Percentiles rank a stretch among this genome's conserved stretches.
phyloP scores from a whole-genome alignment of 2,888 invertebrate species.

The Molanna angustata region DNA sequence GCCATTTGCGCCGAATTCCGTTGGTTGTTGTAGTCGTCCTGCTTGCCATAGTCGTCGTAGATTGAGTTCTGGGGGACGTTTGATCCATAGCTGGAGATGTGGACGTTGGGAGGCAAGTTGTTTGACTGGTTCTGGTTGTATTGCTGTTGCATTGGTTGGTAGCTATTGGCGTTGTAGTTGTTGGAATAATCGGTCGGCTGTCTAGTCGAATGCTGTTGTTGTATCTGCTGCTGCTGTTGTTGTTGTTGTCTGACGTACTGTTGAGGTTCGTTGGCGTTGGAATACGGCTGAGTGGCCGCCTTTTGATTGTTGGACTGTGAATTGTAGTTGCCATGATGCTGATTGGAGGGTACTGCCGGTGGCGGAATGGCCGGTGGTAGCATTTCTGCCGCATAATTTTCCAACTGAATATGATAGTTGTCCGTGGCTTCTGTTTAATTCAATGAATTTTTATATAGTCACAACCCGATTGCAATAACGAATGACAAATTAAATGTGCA shows the following conservation, averaged over 20 bases:
- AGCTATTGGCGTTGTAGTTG: constrained; percentile 31
- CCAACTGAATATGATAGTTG: constrained; percentile 53
- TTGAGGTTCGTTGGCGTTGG: constrained; percentile 34
- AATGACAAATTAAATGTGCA: too few relatives aligned
- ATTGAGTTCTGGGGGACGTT: constrained; percentile 17
- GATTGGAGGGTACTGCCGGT: constrained; percentile 22
- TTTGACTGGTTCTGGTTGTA: constrained; percentile 32
- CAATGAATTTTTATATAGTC: too few relatives aligned
- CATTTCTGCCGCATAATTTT: constrained; percentile 52
- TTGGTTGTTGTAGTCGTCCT: constrained; percentile 11
- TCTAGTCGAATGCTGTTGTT: constrained; percentile 33
- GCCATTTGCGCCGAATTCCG: constrained; percentile 12
- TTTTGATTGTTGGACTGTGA: constrained; percentile 14
- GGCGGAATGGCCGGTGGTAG: constrained; percentile 38
- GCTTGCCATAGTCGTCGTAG: constrained; percentile 24
- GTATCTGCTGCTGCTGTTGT: constrained; percentile 39
- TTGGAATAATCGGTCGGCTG: constrained; percentile 22
- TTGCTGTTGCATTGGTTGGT: constrained; percentile 35
- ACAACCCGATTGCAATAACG: too few relatives aligned
- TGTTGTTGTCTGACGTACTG: constrained; percentile 28
- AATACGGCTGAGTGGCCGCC: constrained; percentile 28
- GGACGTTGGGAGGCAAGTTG: constrained; percentile 28
- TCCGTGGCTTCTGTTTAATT: constrained; percentile 37
- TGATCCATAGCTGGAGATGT: constrained; percentile 27
- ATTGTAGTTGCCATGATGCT: constrained; percentile 38